Evolutionary conservation across 2,113 vertebrate species (phyloP), one percentile per base, ranked within the genome.

Genomic region (Sapajus apella): DNA sequence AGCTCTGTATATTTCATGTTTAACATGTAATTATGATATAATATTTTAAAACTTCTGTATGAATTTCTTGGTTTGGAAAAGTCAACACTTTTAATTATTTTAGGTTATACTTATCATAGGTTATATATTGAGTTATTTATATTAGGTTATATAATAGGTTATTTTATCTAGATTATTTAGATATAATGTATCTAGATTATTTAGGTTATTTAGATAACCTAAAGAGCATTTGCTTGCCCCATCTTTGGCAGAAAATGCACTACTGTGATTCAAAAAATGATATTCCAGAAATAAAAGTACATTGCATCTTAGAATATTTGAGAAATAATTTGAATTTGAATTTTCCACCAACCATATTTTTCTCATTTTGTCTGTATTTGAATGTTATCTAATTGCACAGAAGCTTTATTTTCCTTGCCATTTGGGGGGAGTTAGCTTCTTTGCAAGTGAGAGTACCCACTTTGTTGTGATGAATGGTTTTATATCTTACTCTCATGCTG

Each of bases 371-470:
- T 35, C 18, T 88, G 37, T 30, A 75, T 93, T 91, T 81, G 16
- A 11, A 76, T 88, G 43, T 10, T 37, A 87, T 81, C n/a, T 88
- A 58, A 43, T 90, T 94, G 89, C 76, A 96, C 66, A 83, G 58
- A 66, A 88, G 32, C 12, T 90, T 85, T 76, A 85, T 64, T 93
- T 96, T 93, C 64, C 25, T 91, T 81, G 76, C 20, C 14, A 10
- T 76, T 81, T 80, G 23, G 20, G 13, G 32, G 30, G 25, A 92
- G 83, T 94, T 72, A 13, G 20, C 43, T 92, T 96, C 21, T 92
- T 86, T 52, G 35, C 12, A 66, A 35, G 21, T 52, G 9, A 21
- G 23, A n/a, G 73, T 79, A 56, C 10, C 40, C 72, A 37, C 56
- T 82, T 17, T 81, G 47, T 79, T 79, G 18, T 66, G 5, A 30